A percentile compares a stretch with the other conserved stretches of the same genome.
Conservation (phyloP, 2,797 vertebrate genomes). For the Saxicola maurus region DNA sequence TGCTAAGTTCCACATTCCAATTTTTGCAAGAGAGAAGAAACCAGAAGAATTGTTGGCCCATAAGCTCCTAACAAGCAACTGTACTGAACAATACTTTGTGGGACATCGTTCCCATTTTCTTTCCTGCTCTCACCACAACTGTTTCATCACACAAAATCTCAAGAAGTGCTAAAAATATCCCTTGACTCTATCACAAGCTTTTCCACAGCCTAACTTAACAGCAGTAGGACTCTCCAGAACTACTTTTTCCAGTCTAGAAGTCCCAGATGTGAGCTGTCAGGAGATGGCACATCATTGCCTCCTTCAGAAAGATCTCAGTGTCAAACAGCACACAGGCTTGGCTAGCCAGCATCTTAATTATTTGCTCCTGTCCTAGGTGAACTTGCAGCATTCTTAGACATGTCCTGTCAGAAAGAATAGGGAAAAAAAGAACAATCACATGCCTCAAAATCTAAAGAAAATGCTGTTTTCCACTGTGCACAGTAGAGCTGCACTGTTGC, state of each 20-base stretch:
- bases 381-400: neutral
- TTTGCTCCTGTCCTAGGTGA: neutral
- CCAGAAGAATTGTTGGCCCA: neutral
- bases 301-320: neutral
- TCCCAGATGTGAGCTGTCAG: neutral
- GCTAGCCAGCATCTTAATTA: neutral
- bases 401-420: neutral
- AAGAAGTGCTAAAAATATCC: neutral
- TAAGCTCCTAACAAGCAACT: neutral
- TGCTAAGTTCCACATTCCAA: neutral
- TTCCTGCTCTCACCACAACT: neutral
- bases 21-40: neutral
- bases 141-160: neutral
- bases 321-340: neutral
- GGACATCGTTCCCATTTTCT: neutral
- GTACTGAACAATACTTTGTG: neutral
- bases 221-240: neutral
- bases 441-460: neutral
- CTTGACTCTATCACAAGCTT: neutral
- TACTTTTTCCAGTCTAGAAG: neutral
- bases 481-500: accelerated
- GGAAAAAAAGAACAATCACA: neutral
- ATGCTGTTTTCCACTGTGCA: neutral
- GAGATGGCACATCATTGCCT: neutral
- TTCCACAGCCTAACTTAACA: neutral